Conservation (phyloP, 2,797 vertebrate species). For the Crypturellus tataupa region DNA sequence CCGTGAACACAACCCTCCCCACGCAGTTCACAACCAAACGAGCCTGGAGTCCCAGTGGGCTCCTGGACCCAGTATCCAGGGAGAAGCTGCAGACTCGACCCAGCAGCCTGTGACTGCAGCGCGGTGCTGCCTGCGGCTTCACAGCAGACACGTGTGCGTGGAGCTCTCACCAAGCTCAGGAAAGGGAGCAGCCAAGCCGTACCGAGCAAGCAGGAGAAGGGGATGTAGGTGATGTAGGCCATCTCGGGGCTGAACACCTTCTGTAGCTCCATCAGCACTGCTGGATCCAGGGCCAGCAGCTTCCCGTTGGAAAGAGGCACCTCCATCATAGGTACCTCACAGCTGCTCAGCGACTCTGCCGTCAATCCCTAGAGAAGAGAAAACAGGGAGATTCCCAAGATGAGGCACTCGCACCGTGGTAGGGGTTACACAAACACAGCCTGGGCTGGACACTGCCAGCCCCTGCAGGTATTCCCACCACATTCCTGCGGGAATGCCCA, state of each 20-base stretch:
- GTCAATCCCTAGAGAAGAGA: slow-evolving; percentile 67
- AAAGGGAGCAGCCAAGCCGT: neutral
- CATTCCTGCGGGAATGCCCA: neutral
- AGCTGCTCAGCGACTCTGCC: slow-evolving; percentile 57
- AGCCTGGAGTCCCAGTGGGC: neutral
- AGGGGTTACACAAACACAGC: neutral
- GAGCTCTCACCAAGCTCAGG: neutral
- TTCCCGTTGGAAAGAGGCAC: slow-evolving; percentile 81
- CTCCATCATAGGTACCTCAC: slow-evolving; percentile 86
- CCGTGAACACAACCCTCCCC: neutral
- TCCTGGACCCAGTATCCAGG: neutral
- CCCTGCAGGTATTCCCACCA: neutral
- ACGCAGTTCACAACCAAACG: neutral
- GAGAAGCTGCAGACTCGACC: neutral
- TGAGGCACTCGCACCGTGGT: neutral
- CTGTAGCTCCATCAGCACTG: slow-evolving; percentile 90
- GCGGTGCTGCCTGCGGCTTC: neutral
- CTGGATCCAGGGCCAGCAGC: slow-evolving; percentile 84
- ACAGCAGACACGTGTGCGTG: accelerated
- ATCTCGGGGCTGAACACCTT: slow-evolving; percentile 95
- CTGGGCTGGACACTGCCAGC: neutral
- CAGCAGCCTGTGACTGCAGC: neutral
- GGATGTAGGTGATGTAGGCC: slow-evolving; percentile 95
- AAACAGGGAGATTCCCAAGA: neutral
- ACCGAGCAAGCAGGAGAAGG: slow-evolving; percentile 97